A percentile compares a stretch with the other conserved stretches of the same genome.
These are phyloP conservation scores for Ennomos erosarius DNA, from an alignment of 2,888 invertebrate genomes.

Conservation along the genomic window DNA sequence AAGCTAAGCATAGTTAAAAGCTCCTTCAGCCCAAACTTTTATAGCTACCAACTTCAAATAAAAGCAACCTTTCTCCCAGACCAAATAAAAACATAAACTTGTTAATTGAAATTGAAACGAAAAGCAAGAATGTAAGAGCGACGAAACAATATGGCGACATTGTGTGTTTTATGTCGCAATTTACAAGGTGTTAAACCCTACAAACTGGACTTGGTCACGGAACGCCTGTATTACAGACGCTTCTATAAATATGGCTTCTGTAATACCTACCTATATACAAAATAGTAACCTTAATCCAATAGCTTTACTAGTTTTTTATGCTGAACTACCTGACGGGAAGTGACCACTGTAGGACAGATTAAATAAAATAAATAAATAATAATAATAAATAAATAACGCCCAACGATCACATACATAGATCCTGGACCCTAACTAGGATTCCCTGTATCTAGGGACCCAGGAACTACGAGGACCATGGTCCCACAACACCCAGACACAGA, in stretches of 20 bases:
- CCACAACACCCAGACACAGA: no score
- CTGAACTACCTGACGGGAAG: no score
- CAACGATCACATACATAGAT: no score
- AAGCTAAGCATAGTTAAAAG: conserved; percentile 2
- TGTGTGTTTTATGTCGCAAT: conserved; percentile 77
- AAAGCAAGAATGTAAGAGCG: conserved; percentile 55
- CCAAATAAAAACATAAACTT: conserved; percentile 20
- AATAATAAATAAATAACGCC: no score
- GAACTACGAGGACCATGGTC: no score
- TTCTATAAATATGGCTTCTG: conserved; percentile 1
- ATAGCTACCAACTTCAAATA: not conserved
- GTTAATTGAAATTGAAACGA: conserved; percentile 52
- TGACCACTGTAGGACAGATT: no score
- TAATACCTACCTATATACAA: no score
- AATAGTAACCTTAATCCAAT: no score
- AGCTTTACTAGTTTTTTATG: no score
- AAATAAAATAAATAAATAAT: no score
- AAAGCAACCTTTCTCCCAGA: conserved; percentile 23
- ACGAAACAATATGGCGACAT: conserved; percentile 65
- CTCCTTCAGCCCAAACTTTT: not conserved
- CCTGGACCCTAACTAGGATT: no score
- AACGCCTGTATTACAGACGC: conserved; percentile 48
- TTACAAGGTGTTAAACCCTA: conserved; percentile 76
- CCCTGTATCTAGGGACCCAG: no score
- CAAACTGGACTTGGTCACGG: conserved; percentile 67